phyloP scores from a whole-genome alignment of 2,113 vertebrate genomes.

The Benitochromis conjunctus region DNA sequence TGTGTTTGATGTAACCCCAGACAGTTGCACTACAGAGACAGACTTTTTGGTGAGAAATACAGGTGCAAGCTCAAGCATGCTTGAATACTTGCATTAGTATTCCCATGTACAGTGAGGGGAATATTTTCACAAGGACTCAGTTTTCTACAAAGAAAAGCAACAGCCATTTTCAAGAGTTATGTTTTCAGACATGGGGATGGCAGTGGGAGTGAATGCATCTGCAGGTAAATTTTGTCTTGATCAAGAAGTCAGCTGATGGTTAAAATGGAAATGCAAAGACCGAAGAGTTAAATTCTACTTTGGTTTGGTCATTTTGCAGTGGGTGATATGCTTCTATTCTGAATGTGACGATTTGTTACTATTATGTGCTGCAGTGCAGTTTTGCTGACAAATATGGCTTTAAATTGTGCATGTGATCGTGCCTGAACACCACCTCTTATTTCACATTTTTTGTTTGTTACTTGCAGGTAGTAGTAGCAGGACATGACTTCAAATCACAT shows the following conservation, averaged over 20 bases:
- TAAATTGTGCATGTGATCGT: neutral
- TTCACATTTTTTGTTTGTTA: neutral
- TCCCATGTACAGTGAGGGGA: conserved; percentile 4
- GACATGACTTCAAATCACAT: neutral
- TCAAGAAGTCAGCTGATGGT: neutral
- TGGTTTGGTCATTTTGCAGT: neutral
- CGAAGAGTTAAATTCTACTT: neutral
- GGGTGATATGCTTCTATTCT: neutral
- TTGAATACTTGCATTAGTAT: conserved; percentile 14
- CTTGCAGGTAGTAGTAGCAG: neutral
- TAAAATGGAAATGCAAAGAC: neutral
- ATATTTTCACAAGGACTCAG: conserved; percentile 14
- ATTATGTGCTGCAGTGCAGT: neutral
- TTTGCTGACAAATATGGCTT: neutral
- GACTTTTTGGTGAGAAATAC: conserved; percentile 11
- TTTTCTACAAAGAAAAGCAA: neutral
- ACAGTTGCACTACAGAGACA: conserved; percentile 12
- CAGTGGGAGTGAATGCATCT: neutral
- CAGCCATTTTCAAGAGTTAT: neutral
- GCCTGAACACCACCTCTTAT: neutral
- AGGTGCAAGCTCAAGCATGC: neutral
- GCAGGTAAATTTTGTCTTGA: neutral
- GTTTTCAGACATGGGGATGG: neutral
- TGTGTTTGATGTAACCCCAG: conserved; percentile 50
- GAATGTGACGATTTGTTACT: neutral